Conservation (phyloP, 53 echinoderm and acorn worm species). For the Zoroaster sp. region DNA sequence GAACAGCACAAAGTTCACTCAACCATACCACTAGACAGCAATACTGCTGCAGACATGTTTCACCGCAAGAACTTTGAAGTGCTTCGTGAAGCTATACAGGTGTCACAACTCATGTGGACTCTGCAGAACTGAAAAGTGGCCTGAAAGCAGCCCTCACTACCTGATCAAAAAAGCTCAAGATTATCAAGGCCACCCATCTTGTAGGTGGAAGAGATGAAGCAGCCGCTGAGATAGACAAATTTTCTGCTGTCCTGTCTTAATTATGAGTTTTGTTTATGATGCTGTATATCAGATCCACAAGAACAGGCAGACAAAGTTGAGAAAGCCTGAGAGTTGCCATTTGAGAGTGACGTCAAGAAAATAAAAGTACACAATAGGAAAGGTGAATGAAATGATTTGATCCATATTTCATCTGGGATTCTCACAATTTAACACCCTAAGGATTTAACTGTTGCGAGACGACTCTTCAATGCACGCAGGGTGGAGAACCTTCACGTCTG, state of each 20-base stretch:
- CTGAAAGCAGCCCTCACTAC: constrained; percentile 62
- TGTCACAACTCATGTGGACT: constrained; percentile 43
- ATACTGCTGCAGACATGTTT: constrained; percentile 63
- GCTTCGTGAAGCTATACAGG: constrained; percentile 56
- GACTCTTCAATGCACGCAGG: constrained; percentile 72
- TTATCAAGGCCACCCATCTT: constrained; percentile 65
- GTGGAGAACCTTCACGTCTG: constrained; percentile 49
- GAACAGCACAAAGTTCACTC: constrained; percentile 45
- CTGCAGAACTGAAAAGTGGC: constrained; percentile 49
- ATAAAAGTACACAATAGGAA: constrained; percentile 46
- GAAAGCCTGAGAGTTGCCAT: constrained; percentile 63
- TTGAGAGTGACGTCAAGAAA: constrained; percentile 64
- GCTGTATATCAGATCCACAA: constrained; percentile 63
- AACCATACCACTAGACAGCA: background rate
- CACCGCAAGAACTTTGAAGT: constrained; percentile 58
- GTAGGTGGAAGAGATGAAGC: constrained; percentile 32
- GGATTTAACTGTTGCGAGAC: constrained; percentile 48
- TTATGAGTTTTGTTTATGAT: constrained; percentile 56
- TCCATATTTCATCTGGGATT: constrained; percentile 19
- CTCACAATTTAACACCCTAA: constrained; percentile 27
- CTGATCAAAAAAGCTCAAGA: constrained; percentile 64
- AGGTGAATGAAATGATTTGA: constrained; percentile 37
- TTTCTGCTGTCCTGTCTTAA: constrained; percentile 68
- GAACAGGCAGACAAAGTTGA: constrained; percentile 45
- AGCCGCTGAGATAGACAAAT: constrained; percentile 72